These are phyloP conservation scores for Erinaceus europaeus DNA, from an alignment of 2,113 vertebrate species.

Conservation along the genomic window DNA sequence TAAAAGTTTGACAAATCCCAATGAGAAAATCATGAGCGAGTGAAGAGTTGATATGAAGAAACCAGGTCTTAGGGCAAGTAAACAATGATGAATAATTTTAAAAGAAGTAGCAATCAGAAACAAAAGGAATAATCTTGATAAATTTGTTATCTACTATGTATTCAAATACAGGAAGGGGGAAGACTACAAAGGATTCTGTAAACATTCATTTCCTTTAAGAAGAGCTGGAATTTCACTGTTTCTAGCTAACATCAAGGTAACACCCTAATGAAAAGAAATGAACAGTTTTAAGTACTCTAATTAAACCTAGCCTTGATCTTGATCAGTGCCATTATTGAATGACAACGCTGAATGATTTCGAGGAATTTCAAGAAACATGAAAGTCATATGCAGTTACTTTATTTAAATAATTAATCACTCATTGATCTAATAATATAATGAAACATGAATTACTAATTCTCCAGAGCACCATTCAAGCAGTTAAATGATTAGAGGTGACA, in stretches of 20 bases:
- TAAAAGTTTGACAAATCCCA: constrained; percentile 33
- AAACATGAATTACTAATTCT: background rate
- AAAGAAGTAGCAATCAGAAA: background rate
- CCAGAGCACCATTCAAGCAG: background rate
- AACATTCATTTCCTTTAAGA: background rate
- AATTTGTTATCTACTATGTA: background rate
- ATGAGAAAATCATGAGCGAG: constrained; percentile 1
- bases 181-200: background rate
- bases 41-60: background rate
- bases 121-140: background rate
- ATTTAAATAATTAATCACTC: constrained; percentile 15
- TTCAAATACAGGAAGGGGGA: background rate
- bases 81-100: background rate
- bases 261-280: background rate
- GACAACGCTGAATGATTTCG: background rate
- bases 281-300: background rate
- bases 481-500: constrained; percentile 10
- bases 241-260: background rate
- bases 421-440: background rate
- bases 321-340: background rate
- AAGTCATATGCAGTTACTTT: background rate
- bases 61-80: background rate
- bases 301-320: background rate
- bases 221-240: background rate
- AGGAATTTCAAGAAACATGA: background rate